A percentile compares a stretch with the other conserved stretches of the same genome.
phyloP scores from a whole-genome alignment of 2,888 invertebrate species.

The Gasteruption jaculator region DNA sequence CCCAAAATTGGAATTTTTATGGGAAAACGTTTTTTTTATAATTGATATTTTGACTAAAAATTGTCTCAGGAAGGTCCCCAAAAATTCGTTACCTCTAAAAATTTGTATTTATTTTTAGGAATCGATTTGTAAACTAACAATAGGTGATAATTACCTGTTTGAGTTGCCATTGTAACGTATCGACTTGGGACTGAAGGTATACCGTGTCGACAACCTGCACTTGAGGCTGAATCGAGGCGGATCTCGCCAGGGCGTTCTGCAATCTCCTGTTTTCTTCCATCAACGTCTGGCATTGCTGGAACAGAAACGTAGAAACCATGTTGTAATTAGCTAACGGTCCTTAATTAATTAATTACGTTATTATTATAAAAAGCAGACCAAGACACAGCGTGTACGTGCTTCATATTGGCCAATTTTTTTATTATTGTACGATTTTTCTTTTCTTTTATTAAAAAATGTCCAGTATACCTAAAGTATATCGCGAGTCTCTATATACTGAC shows the following conservation, averaged over 20 bases:
- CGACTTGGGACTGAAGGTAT: conserved; percentile 63
- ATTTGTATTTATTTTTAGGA: not conserved
- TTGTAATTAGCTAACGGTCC: too few relatives aligned
- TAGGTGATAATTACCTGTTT: conserved; percentile 57
- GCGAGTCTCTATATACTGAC: too few relatives aligned
- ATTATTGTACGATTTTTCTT: too few relatives aligned
- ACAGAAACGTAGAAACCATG: conserved; percentile 28
- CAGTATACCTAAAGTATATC: too few relatives aligned
- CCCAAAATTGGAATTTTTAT: too few relatives aligned
- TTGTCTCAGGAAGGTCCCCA: not conserved
- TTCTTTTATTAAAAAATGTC: too few relatives aligned
- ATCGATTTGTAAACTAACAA: not conserved
- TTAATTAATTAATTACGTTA: too few relatives aligned
- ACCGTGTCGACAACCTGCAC: conserved; percentile 57
- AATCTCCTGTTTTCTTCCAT: conserved; percentile 52
- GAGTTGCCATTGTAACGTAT: conserved; percentile 69
- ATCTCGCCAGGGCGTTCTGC: conserved; percentile 36
- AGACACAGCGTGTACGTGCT: too few relatives aligned
- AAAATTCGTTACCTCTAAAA: not conserved
- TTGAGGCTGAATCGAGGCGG: conserved; percentile 42
- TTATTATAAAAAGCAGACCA: too few relatives aligned
- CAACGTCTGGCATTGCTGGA: conserved; percentile 52
- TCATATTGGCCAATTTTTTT: too few relatives aligned
- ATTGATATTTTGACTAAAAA: too few relatives aligned
- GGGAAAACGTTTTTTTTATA: too few relatives aligned